These are phyloP conservation scores for Beris morrisii DNA, from an alignment of 2,888 invertebrate genomes.

Conservation along the genomic window DNA sequence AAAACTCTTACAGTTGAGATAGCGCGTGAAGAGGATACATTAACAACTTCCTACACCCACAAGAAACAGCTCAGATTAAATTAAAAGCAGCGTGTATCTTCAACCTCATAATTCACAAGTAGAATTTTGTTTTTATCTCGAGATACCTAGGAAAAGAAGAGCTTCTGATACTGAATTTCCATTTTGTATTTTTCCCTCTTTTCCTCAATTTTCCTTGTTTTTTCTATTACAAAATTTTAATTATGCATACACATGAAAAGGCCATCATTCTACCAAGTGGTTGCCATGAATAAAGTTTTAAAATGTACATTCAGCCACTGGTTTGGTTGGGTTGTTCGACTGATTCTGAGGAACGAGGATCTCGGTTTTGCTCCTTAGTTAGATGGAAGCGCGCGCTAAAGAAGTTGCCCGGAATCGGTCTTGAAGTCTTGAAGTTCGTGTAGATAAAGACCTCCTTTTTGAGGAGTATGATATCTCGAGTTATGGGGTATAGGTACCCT, in stretches of 20 bases:
- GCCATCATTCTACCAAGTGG: conserved; percentile 45
- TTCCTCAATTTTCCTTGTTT: conserved; percentile 25
- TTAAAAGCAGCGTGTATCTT: too few relatives aligned
- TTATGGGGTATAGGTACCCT: too few relatives aligned
- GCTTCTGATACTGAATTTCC: too few relatives aligned
- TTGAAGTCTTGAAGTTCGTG: not conserved
- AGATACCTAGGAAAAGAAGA: too few relatives aligned
- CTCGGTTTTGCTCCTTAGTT: conserved; percentile 3
- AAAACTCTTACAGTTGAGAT: too few relatives aligned
- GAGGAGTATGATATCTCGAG: too few relatives aligned
- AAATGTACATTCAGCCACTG: conserved; percentile 24
- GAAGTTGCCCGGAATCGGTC: conserved; percentile 5
- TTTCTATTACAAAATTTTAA: conserved; percentile 46
- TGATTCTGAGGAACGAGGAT: not conserved
- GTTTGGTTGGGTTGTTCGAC: too few relatives aligned
- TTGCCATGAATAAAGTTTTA: conserved; percentile 33
- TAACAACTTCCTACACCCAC: conserved; percentile 16
- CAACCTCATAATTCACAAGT: too few relatives aligned
- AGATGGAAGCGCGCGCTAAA: not conserved
- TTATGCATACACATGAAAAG: conserved; percentile 58
- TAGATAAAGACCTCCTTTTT: too few relatives aligned
- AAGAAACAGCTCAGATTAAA: not conserved
- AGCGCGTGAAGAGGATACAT: too few relatives aligned
- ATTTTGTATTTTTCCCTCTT: too few relatives aligned
- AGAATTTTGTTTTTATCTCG: too few relatives aligned